Conservation (phyloP, 2,797 vertebrate species). For the Scyliorhinus canicula region DNA sequence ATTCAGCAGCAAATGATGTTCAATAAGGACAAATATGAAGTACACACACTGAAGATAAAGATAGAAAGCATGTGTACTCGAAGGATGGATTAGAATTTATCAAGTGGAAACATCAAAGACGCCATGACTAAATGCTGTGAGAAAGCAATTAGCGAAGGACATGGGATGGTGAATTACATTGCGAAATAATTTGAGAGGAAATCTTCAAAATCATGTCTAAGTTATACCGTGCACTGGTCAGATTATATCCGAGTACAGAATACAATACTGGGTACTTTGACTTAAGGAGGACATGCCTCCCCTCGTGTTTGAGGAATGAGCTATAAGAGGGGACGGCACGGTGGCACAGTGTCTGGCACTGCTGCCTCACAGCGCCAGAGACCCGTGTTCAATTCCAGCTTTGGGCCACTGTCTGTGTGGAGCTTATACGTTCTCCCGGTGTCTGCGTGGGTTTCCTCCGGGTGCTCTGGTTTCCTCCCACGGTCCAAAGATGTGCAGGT, state of each 20-base stretch:
- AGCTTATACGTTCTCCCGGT: too few relatives aligned
- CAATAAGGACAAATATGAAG: neutral
- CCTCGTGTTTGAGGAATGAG: neutral
- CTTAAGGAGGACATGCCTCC: neutral
- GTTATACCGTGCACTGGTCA: neutral
- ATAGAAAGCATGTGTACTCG: neutral
- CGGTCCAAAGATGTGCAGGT: too few relatives aligned
- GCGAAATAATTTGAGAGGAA: neutral
- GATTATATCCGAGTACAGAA: neutral
- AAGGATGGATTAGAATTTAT: neutral
- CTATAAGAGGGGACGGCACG: too few relatives aligned
- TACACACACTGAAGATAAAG: neutral
- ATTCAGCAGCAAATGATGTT: neutral
- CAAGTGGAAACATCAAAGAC: neutral
- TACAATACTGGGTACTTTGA: neutral
- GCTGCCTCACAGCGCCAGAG: too few relatives aligned
- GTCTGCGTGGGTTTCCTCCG: too few relatives aligned
- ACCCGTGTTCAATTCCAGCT: too few relatives aligned
- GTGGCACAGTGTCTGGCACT: too few relatives aligned
- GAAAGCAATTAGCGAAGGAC: neutral
- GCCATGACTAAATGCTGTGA: neutral
- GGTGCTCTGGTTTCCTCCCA: too few relatives aligned
- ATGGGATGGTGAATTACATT: neutral
- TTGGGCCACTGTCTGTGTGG: too few relatives aligned
- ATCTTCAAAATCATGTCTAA: neutral